phyloP scores from a whole-genome alignment of 2,113 vertebrate species.

The Motacilla tschutschensis region DNA sequence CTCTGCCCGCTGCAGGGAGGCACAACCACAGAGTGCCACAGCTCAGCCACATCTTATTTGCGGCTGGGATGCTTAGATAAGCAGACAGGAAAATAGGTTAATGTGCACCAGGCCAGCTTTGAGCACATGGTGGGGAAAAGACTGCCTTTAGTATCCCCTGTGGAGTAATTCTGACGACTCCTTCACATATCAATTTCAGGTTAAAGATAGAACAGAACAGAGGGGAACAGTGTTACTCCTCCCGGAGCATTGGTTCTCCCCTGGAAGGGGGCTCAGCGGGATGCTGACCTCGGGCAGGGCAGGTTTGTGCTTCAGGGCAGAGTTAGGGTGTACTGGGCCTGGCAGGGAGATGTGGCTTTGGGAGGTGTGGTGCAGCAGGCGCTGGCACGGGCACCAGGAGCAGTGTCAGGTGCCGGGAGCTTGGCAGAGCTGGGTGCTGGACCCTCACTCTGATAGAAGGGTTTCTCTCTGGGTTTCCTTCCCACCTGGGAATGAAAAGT shows the following conservation, averaged over 20 bases:
- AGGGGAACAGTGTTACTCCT: neutral
- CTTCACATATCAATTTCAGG: neutral
- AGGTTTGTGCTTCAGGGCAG: neutral
- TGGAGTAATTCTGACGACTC: neutral
- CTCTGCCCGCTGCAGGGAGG: rapidly evolving
- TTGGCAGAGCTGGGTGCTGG: neutral
- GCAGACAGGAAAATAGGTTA: neutral
- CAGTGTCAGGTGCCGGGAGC: rapidly evolving
- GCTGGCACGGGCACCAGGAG: neutral
- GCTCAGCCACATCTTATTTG: neutral
- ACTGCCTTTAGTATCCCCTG: neutral
- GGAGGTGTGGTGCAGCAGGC: neutral
- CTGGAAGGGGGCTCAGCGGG: neutral
- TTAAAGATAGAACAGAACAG: neutral
- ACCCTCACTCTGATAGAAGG: neutral
- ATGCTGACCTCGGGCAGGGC: rapidly evolving
- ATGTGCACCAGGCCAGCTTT: neutral
- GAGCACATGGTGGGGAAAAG: neutral
- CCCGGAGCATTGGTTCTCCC: rapidly evolving
- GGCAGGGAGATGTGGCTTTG: neutral
- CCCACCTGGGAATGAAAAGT: neutral
- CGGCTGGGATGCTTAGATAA: neutral
- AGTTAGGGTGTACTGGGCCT: neutral
- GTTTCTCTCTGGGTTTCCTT: neutral
- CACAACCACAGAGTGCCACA: rapidly evolving